Evolutionary conservation across 2,113 vertebrate species (phyloP), one percentile per base, ranked within the genome.

Genomic region (Paralichthys olivaceus): DNA sequence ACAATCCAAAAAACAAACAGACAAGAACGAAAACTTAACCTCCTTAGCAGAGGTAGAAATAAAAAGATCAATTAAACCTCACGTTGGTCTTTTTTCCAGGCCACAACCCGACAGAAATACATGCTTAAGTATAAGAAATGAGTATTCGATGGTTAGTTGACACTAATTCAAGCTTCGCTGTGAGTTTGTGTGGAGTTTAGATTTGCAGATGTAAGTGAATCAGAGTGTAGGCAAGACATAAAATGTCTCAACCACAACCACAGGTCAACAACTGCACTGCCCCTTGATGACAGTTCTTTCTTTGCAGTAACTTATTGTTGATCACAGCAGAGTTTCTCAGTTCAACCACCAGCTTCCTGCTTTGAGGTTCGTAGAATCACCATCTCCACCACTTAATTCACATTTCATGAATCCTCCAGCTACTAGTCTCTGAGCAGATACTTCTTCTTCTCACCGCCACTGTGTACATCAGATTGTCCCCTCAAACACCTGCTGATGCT

Each of bases 351-450:
- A 23, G 54, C 57, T 62, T 81, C 72, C 71, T 79, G 77, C 40
- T 66, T 19, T 6, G 32, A 43, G 55, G 59, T 32, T 61, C 40
- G 37, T 7, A 61, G n/a, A 59, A 56, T 8, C 20, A n/a, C 61
- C 63, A 25, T 53, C 26, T 81, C 68, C 13, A 77, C 55, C 84
- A 56, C 77, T 67, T 77, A n/a, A n/a, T 55, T 77, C 51, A 57
- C 20, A 1, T 22, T n/a, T 65, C 51, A 58, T 20, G 66, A 43
- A 67, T 45, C 32, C 29, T 49, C 20, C 57, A 69, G 72, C 69
- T 84, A 86, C 85, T 79, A 70, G 83, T 72, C 62, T 43, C 69
- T 32, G 22, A 53, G 51, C 13, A 51, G 58, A 75, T 55, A 54
- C 19, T 22, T 45, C 53, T 54, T 77, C 9, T 54, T 6, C 43